phyloP scores from a whole-genome alignment of 2,888 invertebrate species.

The Polymixis lichenea region DNA sequence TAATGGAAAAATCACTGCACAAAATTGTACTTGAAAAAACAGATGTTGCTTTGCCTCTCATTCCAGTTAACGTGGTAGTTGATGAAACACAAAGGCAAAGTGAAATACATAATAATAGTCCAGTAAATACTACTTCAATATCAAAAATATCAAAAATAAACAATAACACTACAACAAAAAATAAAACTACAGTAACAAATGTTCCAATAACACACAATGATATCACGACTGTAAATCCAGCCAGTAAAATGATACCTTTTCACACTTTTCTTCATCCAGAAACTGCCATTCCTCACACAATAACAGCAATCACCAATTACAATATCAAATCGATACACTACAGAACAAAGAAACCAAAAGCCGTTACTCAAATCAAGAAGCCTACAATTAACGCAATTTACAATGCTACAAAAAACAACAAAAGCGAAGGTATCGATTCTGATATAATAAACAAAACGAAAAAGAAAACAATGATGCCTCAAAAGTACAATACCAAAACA shows the following conservation, averaged over 20 bases:
- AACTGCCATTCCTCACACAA: constrained; percentile 75
- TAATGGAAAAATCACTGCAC: constrained; percentile 20
- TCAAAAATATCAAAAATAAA: constrained; percentile 22
- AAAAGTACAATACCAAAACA: constrained; percentile 77
- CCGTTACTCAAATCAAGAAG: constrained; percentile 83
- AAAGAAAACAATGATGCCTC: constrained; percentile 71
- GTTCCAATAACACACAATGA: constrained; percentile 29
- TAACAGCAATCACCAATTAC: constrained; percentile 84
- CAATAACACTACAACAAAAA: constrained; percentile 1
- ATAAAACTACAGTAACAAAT: constrained; percentile 13
- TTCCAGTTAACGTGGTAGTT: constrained; percentile 13
- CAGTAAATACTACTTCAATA: no score
- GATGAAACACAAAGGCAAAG: constrained; percentile 12
- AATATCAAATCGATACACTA: constrained; percentile 85
- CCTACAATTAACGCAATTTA: constrained; percentile 70
- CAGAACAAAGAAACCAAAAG: constrained; percentile 85
- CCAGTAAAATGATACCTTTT: constrained; percentile 46
- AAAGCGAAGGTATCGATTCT: constrained; percentile 66
- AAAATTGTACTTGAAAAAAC: constrained; percentile 43
- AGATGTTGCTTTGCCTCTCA: not conserved
- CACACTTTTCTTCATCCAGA: constrained; percentile 41
- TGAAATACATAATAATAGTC: constrained; percentile 7
- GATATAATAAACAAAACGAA: constrained; percentile 78
- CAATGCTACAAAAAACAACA: constrained; percentile 67
- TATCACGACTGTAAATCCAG: constrained; percentile 25